Conservation (phyloP, 2,888 invertebrate species). For the Drosophila testacea region DNA sequence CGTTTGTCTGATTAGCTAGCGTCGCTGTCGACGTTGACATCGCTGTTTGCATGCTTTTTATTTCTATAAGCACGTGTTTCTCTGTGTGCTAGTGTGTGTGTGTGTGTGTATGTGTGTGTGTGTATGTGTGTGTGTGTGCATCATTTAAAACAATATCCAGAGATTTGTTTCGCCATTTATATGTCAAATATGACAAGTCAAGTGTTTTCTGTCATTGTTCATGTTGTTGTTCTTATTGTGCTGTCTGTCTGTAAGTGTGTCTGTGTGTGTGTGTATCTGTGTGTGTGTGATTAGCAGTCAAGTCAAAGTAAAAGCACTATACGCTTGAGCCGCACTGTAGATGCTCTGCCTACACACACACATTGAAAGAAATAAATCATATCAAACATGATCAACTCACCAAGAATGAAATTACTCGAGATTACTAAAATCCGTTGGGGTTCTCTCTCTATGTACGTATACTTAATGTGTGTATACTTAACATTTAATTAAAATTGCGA, state of each 20-base stretch:
- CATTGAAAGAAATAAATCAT: background rate
- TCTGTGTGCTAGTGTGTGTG: background rate
- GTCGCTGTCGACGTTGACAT: slow-evolving; percentile 16
- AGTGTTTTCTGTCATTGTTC: slow-evolving; percentile 65
- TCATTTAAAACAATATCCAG: slow-evolving; percentile 77
- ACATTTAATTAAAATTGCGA: no score
- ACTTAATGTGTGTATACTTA: background rate
- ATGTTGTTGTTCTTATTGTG: slow-evolving; percentile 44
- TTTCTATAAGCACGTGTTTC: background rate
- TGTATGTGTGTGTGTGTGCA: slow-evolving; percentile 44
- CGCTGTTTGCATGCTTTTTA: slow-evolving; percentile 11
- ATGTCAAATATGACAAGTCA: slow-evolving; percentile 81
- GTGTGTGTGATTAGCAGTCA: slow-evolving; percentile 28
- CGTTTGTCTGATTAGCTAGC: slow-evolving; percentile 54
- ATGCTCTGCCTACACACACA: slow-evolving; percentile 4
- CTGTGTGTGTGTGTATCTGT: background rate
- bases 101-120: background rate
- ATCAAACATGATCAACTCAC: no score
- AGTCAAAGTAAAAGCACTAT: slow-evolving; percentile 8
- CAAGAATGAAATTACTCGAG: no score
- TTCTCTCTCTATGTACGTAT: background rate
- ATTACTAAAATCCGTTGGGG: no score
- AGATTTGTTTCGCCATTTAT: slow-evolving; percentile 75
- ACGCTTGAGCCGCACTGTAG: background rate
- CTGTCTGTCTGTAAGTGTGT: slow-evolving; percentile 2